A percentile compares a stretch with the other conserved stretches of the same genome.
These are phyloP conservation scores for Alethe castanea DNA, from an alignment of 2,113 vertebrate genomes.

Conservation along the genomic window DNA sequence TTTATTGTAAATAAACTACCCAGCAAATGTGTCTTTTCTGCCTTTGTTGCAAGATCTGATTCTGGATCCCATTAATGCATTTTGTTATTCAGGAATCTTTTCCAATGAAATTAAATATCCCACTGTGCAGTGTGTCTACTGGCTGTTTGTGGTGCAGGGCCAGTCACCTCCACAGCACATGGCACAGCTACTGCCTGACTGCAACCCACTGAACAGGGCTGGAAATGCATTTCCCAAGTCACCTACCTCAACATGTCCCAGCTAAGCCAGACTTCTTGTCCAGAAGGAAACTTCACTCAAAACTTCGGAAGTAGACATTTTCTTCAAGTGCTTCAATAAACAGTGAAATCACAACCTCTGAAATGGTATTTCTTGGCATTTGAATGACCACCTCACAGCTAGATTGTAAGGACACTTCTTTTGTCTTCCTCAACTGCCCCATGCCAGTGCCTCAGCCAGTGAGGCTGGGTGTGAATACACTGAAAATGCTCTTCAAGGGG, in stretches of 20 bases:
- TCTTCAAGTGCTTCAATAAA: neutral
- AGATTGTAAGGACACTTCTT: neutral
- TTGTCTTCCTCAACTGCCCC: neutral
- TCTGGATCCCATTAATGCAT: neutral
- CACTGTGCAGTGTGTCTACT: neutral
- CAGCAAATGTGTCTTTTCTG: neutral
- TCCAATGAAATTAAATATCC: neutral
- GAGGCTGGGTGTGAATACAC: neutral
- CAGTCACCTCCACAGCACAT: neutral
- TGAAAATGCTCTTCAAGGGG: neutral
- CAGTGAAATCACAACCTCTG: neutral
- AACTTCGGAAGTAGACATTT: neutral
- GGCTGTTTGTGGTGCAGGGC: neutral
- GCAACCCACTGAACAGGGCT: neutral
- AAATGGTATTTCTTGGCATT: neutral
- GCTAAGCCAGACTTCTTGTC: neutral
- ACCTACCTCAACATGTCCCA: neutral
- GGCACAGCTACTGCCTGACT: neutral
- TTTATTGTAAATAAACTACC: conserved; percentile 8
- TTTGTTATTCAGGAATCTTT: neutral
- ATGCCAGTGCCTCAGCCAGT: neutral
- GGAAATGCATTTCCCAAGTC: neutral
- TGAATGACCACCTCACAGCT: neutral
- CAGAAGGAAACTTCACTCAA: neutral
- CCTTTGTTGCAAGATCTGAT: neutral